Percentiles rank a stretch among this genome's conserved stretches.
Conservation (phyloP, 2,797 vertebrate genomes). For the Manis pentadactyla region DNA sequence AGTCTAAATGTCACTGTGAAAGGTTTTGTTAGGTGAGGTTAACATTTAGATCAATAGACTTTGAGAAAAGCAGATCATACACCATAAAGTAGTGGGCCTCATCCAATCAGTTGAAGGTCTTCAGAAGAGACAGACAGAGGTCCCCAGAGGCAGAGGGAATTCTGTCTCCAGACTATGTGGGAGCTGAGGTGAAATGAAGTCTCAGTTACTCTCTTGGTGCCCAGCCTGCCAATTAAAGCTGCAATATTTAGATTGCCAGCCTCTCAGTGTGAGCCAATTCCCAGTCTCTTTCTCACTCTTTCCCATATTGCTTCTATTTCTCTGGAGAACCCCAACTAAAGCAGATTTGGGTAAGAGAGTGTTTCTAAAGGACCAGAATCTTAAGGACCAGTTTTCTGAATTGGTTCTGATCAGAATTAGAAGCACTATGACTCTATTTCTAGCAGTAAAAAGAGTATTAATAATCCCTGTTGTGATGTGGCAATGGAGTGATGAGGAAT, state of each 20-base stretch:
- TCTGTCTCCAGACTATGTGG: neutral
- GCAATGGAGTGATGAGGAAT: neutral
- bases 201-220: neutral
- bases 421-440: neutral
- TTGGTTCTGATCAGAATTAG: neutral
- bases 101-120: neutral
- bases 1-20: neutral
- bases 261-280: neutral
- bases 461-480: neutral
- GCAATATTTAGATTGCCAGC: neutral
- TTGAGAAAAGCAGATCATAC: neutral
- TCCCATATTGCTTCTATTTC: neutral
- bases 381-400: neutral
- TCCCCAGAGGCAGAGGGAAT: neutral
- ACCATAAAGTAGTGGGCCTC: neutral
- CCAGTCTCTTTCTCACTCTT: neutral
- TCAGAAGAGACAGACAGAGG: neutral
- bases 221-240: neutral
- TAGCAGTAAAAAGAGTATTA: neutral
- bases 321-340: neutral
- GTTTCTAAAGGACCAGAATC: neutral
- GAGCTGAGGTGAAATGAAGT: neutral
- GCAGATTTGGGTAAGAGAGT: neutral
- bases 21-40: neutral
- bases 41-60: neutral